Evolutionary conservation across 2,797 vertebrate species (phyloP).

Genomic region (Mus caroli): DNA sequence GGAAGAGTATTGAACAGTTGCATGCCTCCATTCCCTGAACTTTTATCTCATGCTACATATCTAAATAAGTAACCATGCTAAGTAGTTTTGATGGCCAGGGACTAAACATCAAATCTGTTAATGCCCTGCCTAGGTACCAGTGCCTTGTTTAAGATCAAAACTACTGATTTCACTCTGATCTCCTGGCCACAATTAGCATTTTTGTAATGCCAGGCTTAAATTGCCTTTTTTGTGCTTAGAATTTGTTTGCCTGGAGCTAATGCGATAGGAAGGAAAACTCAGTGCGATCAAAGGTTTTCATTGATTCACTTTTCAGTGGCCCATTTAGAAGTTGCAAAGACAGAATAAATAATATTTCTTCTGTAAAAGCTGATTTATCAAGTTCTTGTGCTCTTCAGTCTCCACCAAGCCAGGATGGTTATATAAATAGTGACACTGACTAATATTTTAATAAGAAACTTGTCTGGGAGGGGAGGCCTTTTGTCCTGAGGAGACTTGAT

Average conservation of each 20-base stretch:
- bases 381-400: conserved; percentile 18
- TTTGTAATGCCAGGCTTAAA: conserved; percentile 44
- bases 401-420: not conserved
- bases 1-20: conserved; percentile 25
- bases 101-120: conserved; percentile 43
- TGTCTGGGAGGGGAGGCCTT: not conserved
- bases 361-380: not conserved
- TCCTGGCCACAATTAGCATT: conserved; percentile 25
- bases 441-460: not conserved
- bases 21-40: conserved; percentile 22
- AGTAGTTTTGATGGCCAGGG: conserved; percentile 22
- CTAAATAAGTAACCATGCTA: conserved; percentile 38
- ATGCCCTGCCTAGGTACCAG: not conserved
- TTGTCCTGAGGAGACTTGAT: too few relatives aligned
- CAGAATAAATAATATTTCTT: conserved; percentile 49
- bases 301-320: conserved; percentile 38
- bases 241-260: conserved; percentile 59
- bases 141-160: conserved; percentile 61
- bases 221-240: conserved; percentile 44
- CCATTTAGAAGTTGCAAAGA: not conserved
- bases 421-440: not conserved
- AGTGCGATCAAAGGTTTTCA: conserved; percentile 60
- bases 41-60: not conserved
- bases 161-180: conserved; percentile 46
- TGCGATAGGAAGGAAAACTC: not conserved